A percentile compares a stretch with the other conserved stretches of the same genome.
Evolutionary conservation across 2,797 vertebrate genomes (phyloP).

Genomic region (Coracias cyanogaster): DNA sequence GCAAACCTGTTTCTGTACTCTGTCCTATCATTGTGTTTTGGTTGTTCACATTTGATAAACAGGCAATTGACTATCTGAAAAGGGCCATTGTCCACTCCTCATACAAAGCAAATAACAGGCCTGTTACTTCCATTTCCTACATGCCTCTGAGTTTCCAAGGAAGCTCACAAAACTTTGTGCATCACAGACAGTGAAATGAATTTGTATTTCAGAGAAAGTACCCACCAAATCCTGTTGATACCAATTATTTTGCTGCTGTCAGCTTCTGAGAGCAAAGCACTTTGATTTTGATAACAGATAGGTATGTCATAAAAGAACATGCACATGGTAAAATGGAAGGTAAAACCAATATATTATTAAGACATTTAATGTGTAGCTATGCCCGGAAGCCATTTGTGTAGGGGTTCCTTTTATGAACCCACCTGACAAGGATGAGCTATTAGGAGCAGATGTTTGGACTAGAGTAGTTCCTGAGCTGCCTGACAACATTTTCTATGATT

Average conservation of each 20-base stretch:
- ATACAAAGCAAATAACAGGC: not conserved
- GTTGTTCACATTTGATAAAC: not conserved
- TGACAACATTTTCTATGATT: not conserved
- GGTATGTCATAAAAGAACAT: not conserved
- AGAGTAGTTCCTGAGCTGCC: not conserved
- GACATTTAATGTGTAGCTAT: not conserved
- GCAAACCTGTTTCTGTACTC: not conserved
- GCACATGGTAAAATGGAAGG: not conserved
- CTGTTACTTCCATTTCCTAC: not conserved
- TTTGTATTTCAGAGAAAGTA: not conserved
- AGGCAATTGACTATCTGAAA: not conserved
- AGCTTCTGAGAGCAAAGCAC: not conserved
- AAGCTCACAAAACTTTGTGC: not conserved
- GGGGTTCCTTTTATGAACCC: not conserved
- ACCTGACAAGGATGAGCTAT: accelerated
- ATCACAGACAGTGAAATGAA: not conserved
- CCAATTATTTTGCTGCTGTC: not conserved
- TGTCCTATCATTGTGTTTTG: not conserved
- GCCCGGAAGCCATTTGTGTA: not conserved
- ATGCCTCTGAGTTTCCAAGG: not conserved
- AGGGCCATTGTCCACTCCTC: not conserved
- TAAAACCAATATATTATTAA: not conserved
- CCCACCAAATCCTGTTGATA: not conserved
- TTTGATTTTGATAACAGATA: not conserved
- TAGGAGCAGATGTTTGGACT: not conserved